phyloP scores from a whole-genome alignment of 2,797 vertebrate species.

The Chelidonichthys spinosus region DNA sequence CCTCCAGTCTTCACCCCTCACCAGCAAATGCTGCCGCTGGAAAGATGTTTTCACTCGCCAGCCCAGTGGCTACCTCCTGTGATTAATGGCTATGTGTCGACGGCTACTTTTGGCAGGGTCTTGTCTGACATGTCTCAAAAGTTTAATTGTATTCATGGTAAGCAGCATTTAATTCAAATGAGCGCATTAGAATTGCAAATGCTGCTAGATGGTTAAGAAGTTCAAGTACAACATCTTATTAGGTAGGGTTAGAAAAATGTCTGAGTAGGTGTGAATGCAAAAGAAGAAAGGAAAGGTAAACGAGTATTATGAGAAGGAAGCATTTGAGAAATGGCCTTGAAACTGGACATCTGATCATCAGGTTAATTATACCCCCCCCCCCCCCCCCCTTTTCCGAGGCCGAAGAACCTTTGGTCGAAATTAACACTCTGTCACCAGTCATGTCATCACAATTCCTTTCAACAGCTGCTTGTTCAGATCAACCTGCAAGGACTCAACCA shows the following conservation, averaged over 20 bases:
- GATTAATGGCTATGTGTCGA: conserved; percentile 84
- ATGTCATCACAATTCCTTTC: conserved; percentile 64
- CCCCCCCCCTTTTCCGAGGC: conserved; percentile 23
- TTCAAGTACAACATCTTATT: conserved; percentile 82
- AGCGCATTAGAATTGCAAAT: conserved; percentile 90
- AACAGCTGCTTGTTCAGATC: conserved; percentile 64
- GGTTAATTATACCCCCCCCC: not conserved
- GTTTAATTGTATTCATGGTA: conserved; percentile 89
- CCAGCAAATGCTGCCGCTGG: conserved; percentile 57
- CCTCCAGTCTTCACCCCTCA: conserved; percentile 56
- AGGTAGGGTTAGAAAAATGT: conserved; percentile 58
- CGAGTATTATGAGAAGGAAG: not conserved
- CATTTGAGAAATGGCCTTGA: conserved; percentile 10
- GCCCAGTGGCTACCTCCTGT: conserved; percentile 73
- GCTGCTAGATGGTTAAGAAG: conserved; percentile 79
- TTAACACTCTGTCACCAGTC: conserved; percentile 51
- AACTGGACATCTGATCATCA: conserved; percentile 46
- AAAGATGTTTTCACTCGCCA: conserved; percentile 71
- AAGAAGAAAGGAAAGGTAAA: not conserved
- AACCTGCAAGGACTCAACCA: conserved; percentile 68
- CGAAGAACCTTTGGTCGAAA: conserved; percentile 49
- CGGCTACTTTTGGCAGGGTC: conserved; percentile 83
- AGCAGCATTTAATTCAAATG: conserved; percentile 89
- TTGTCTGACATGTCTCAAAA: conserved; percentile 86
- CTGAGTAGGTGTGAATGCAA: conserved; percentile 24